Percentiles rank a stretch among this genome's conserved stretches.
phyloP scores from a whole-genome alignment of 2,797 vertebrate genomes.

The Rhincodon typus region DNA sequence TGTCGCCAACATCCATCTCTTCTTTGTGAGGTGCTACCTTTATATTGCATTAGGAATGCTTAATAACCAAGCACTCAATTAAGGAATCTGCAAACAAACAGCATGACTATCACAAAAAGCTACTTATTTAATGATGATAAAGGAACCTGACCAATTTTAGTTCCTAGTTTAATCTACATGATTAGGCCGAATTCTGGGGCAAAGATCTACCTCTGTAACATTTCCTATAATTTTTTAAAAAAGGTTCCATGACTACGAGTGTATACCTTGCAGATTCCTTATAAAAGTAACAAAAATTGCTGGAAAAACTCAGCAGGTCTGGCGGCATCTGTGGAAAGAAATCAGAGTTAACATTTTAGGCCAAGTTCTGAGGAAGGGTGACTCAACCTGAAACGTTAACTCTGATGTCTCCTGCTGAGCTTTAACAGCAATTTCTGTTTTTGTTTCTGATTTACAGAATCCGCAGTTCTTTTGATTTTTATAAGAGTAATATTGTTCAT shows the following conservation, averaged over 20 bases:
- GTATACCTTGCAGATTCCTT: neutral
- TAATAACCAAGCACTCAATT: neutral
- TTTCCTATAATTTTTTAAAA: neutral
- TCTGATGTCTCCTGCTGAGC: too few species aligned
- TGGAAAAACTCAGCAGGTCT: too few species aligned
- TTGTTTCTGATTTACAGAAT: too few species aligned
- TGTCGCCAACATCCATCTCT: neutral
- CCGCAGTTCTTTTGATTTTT: too few species aligned
- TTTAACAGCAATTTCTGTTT: too few species aligned
- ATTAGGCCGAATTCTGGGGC: neutral
- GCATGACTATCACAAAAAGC: neutral
- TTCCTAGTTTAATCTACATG: neutral
- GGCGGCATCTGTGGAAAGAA: too few species aligned
- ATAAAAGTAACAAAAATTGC: neutral
- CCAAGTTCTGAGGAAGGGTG: too few species aligned
- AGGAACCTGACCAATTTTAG: neutral
- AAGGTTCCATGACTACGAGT: neutral
- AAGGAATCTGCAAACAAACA: neutral
- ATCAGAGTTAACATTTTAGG: too few species aligned
- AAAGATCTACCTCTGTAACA: neutral
- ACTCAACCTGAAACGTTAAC: too few species aligned
- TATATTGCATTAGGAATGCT: neutral
- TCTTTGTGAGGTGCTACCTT: neutral
- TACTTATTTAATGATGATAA: neutral
- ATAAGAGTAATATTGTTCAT: too few species aligned